These are phyloP conservation scores for Puntigrus tetrazona DNA, from an alignment of 2,113 vertebrate genomes.

Conservation along the genomic window DNA sequence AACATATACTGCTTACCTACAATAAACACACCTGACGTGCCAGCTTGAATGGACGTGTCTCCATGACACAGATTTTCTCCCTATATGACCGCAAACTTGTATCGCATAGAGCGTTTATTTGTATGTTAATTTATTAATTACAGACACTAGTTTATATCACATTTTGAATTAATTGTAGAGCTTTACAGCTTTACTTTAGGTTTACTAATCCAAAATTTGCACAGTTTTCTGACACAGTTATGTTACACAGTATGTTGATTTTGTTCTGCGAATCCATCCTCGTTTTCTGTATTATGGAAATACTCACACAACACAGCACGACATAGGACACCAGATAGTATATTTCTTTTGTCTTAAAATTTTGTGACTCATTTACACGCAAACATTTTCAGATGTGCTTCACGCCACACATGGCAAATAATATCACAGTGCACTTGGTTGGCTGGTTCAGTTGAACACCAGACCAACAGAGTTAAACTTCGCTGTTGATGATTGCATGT, in stretches of 20 bases:
- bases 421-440: background rate
- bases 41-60: too few relatives aligned
- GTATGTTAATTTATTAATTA: too few relatives aligned
- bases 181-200: background rate
- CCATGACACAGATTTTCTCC: too few relatives aligned
- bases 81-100: too few relatives aligned
- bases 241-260: background rate
- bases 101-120: too few relatives aligned
- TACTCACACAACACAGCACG: background rate
- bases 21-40: too few relatives aligned
- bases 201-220: too few relatives aligned
- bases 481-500: slow-evolving; percentile 41
- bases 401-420: too few relatives aligned
- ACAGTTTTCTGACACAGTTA: too few relatives aligned
- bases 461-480: slow-evolving; percentile 1
- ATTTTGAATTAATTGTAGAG: background rate
- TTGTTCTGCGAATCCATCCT: background rate
- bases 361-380: too few relatives aligned
- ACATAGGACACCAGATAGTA: background rate
- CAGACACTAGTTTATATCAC: background rate
- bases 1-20: too few relatives aligned
- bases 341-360: background rate
- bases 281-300: background rate
- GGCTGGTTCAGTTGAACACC: slow-evolving; percentile 7
- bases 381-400: too few relatives aligned